Evolutionary conservation across 2,113 vertebrate genomes (phyloP).

Genomic region (Malurus cyaneus): DNA sequence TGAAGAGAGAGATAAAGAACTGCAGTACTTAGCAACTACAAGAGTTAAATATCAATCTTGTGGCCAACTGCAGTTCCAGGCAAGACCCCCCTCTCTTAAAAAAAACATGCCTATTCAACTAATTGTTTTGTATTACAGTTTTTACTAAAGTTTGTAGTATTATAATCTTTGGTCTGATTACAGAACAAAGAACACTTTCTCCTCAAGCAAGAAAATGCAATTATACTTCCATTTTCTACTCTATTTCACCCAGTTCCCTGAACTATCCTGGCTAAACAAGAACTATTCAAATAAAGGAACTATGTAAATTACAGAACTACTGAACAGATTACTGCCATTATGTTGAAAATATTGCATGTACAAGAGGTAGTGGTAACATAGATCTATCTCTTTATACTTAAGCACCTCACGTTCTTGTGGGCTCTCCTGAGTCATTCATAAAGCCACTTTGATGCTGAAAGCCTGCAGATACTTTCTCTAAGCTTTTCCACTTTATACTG

Average conservation of each 20-base stretch:
- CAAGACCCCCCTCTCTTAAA: neutral
- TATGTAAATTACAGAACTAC: neutral
- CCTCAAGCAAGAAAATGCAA: neutral
- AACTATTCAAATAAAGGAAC: neutral
- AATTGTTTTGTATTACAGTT: neutral
- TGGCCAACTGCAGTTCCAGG: neutral
- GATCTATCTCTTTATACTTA: neutral
- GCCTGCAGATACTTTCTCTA: neutral
- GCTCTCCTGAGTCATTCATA: neutral
- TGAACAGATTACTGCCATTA: neutral
- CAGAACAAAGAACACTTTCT: neutral
- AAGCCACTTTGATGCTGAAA: neutral
- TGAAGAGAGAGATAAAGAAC: neutral
- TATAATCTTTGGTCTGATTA: neutral
- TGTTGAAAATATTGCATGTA: neutral
- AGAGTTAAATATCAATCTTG: neutral
- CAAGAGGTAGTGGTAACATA: neutral
- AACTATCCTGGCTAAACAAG: neutral
- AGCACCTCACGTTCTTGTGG: neutral
- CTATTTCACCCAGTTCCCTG: neutral
- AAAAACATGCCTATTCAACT: neutral
- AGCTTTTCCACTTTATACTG: neutral
- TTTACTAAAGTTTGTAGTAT: neutral
- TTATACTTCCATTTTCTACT: neutral
- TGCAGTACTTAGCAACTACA: neutral